Base-by-base conservation (phyloP, 2,888 invertebrate genomes). In the Zaprionus obscuricornis region DNA sequence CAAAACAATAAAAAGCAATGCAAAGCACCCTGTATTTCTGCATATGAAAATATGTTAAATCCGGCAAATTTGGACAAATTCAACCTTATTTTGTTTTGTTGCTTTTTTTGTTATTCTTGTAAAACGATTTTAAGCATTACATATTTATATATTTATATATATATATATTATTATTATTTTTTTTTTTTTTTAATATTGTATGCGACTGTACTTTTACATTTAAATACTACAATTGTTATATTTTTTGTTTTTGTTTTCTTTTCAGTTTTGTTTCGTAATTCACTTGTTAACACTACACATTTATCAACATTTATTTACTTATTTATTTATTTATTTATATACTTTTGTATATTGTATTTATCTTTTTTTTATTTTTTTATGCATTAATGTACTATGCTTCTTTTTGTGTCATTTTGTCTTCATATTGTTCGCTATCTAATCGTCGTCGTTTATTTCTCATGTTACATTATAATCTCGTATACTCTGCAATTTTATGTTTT, bases 261-360 rank as follows among this genome's bases (percentile, higher is more conserved):
- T 43, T 37, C 20, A 13, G 16, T 42, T 60, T 24, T 22, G 18
- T 56, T 33, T 51, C 36, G 36, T 49, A 10, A 6, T 59, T 55
- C 58, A 60, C 36, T 74, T 24, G 31, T 82, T 79, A 85, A 83
- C 81, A 85, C 81, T 82, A 82, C 86, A 82, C 81, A 82, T 82
- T 82, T 79, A 82, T 76, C 81, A 82, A 82, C 81, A 82, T 85
- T 82, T 79, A 82, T 49, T 69, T 65, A 42, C 27, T 42, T 78
- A 62, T 51, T 75, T 62, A 47, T 57, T 57, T 54, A 47, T 71
- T 31, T 36, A 6, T 54, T 24, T 57, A 43, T 64, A 27, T 50
- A 50, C 59, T 58, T 54, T 67, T 62, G 34, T 52, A 42, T 54
- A 68, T 65, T 31, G 40, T 43, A 39, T 71, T 45, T 18, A 33